Percentiles rank a stretch among this genome's conserved stretches.
These are phyloP conservation scores for Mythimna vitellina DNA, from an alignment of 2,888 invertebrate species.

Conservation along the genomic window DNA sequence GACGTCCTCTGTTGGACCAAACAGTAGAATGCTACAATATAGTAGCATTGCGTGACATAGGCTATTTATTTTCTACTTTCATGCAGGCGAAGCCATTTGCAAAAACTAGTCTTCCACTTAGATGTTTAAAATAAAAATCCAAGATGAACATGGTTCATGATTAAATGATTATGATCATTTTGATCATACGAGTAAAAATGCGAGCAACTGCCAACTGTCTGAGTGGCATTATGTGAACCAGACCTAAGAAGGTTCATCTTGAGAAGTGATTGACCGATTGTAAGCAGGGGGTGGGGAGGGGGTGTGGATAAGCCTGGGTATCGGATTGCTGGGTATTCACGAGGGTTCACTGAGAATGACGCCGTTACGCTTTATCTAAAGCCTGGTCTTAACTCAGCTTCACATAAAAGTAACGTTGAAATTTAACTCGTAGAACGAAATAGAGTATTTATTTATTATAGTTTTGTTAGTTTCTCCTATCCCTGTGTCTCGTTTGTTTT, in stretches of 20 bases:
- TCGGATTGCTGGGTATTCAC: slow-evolving; percentile 63
- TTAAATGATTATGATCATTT: neutral
- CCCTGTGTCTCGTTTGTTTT: too few species aligned
- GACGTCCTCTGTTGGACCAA: too few species aligned
- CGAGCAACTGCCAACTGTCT: neutral
- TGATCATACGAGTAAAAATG: neutral
- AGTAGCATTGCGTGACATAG: too few species aligned
- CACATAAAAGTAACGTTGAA: slow-evolving; percentile 51
- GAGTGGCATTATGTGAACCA: neutral
- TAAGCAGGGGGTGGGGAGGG: slow-evolving; percentile 1
- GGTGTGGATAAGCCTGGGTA: slow-evolving; percentile 54
- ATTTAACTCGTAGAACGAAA: slow-evolving; percentile 3
- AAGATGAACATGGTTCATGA: too few species aligned
- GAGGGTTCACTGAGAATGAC: slow-evolving; percentile 64
- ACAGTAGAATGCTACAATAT: too few species aligned
- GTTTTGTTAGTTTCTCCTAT: too few species aligned
- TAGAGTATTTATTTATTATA: neutral
- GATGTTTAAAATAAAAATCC: too few species aligned
- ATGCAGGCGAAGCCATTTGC: too few species aligned
- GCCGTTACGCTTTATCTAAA: slow-evolving; percentile 69
- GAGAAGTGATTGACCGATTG: slow-evolving; percentile 49
- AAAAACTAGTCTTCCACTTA: too few species aligned
- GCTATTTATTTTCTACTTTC: too few species aligned
- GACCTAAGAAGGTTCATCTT: slow-evolving; percentile 8
- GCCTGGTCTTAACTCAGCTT: slow-evolving; percentile 54